Evolutionary conservation across 2,888 invertebrate genomes (phyloP), one percentile per base, ranked within the genome.

Genomic region (Tetramorium bicarinatum): DNA sequence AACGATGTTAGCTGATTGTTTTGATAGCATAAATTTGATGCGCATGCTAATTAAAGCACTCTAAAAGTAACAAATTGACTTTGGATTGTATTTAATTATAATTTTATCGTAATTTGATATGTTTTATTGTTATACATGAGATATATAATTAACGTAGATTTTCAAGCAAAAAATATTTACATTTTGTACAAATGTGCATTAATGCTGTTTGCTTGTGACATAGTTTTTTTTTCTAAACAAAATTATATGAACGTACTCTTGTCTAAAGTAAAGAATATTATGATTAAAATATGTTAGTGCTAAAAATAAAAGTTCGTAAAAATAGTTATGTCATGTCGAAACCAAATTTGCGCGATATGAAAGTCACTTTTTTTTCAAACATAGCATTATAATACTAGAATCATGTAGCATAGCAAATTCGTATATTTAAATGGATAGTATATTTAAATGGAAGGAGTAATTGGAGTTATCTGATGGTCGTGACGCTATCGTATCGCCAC

Each of bases 401-500:
- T 72, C 15, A 38, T 38, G n/a, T 34, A 18, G 8, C 15, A 38
- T 44, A 11, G 38, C 25, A 71, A 72, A 80, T 80, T 67, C 49
- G 47, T 21, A n/a, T n/a, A n/a, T n/a, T n/a, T n/a, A n/a, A n/a
- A n/a, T n/a, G n/a, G 47, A 72, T 59, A 49, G 47, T 59, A 38
- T 47, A 59, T 47, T 71, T 79, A 80, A 71, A 79, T 71, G 47
- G 38, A 38, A 47, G n/a, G 9, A 67, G 59, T 71, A 71, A 80
- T 80, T 59, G 59, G 38, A 38, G 34, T 56, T 80, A 80, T 71
- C 79, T 80, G 79, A 71, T 71, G 13, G 47, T 34, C 47, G 38
- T 38, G 59, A 71, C 56, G 59, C 77, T 80, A 72, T 80, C 72
- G 72, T 80, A 72, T 80, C 79, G 59, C 47, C 69, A 71, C 71